Evolutionary conservation across 2,113 vertebrate species (phyloP), one percentile per base, ranked within the genome.

Genomic region (Neomonachus schauinslandi): DNA sequence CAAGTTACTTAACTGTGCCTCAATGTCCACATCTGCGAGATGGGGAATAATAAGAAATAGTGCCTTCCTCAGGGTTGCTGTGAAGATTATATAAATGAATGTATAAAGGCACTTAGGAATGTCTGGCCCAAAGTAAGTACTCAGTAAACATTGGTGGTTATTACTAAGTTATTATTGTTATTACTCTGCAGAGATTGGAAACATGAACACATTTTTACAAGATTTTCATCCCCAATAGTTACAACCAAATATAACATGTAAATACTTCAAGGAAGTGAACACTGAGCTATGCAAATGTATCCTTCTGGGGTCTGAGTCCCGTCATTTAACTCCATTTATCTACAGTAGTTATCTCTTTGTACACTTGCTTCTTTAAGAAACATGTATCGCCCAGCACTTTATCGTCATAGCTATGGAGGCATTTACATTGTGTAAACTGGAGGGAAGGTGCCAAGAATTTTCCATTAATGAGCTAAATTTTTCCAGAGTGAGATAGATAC

Each of bases 101-200:
- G 33, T 31, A 39, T 31, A 63, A 26, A 69, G 36, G 8, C n/a
- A 46, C 22, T 7, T 12, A 24, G 53, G 89, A 36, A 9, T 57
- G 31, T 13, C 42, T 89, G 51, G 53, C 67, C 71, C 53, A 36
- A 33, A 84, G 16, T 8, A 79, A 49, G 42, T 28, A 3, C 28
- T 51, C 63, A 39, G 2, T 63, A 33, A 31, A 15, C 86, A 28
- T 7, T 63, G 55, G 51, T 33, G 15, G 81, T 88, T 31, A 5
- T 79, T 12, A 21, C 69, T n/a, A 51, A 91, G 57, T 67, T 92
- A 33, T 21, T 81, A 24, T 71, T 18, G 14, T 79, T 72, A 13
- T 15, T 82, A 59, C 31, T 83, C 95, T 86, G 42, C 46, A 89
- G 49, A 76, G 36, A 55, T 46, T 59, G 16, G 74, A 94, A 92